These are phyloP conservation scores for Sialis fuliginosa DNA, from an alignment of 2,888 invertebrate genomes.

Conservation along the genomic window DNA sequence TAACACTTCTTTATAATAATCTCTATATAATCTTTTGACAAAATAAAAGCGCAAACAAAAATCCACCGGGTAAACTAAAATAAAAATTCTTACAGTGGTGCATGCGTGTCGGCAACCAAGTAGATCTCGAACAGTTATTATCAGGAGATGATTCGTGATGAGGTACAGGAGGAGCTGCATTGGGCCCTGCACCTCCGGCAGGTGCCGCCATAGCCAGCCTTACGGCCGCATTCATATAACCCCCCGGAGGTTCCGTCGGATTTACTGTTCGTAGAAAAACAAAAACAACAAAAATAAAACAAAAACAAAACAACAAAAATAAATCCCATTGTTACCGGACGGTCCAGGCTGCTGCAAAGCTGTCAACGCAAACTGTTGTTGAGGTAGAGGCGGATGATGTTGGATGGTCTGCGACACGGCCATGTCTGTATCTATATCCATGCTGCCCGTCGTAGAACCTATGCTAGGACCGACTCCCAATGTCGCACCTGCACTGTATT, in stretches of 20 bases:
- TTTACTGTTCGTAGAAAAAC: not conserved
- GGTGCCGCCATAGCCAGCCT: not conserved
- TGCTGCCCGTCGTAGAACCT: conserved; percentile 27
- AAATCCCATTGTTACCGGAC: not conserved
- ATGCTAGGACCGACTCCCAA: conserved; percentile 15
- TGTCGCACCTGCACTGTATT: conserved; percentile 61
- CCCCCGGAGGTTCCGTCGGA: not conserved
- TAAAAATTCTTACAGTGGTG: conserved; percentile 43
- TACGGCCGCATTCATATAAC: not conserved
- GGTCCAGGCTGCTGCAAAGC: conserved; percentile 16
- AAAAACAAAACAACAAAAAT: not conserved
- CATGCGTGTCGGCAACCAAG: conserved; percentile 47
- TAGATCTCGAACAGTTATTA: conserved; percentile 37
- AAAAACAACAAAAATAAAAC: not conserved
- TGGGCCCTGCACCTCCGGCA: not conserved
- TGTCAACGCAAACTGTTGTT: conserved; percentile 37
- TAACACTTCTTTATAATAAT: no score
- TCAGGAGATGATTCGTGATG: conserved; percentile 10
- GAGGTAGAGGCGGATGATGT: conserved; percentile 42
- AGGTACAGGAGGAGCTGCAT: conserved; percentile 10
- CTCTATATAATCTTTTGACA: not conserved
- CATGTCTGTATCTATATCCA: conserved; percentile 42
- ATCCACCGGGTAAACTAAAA: conserved; percentile 13
- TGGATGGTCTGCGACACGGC: conserved; percentile 41
- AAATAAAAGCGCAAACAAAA: conserved; percentile 1